These are phyloP conservation scores for Oncopodura yosiiana DNA, from an alignment of 1,140 invertebrate species.

Conservation along the genomic window DNA sequence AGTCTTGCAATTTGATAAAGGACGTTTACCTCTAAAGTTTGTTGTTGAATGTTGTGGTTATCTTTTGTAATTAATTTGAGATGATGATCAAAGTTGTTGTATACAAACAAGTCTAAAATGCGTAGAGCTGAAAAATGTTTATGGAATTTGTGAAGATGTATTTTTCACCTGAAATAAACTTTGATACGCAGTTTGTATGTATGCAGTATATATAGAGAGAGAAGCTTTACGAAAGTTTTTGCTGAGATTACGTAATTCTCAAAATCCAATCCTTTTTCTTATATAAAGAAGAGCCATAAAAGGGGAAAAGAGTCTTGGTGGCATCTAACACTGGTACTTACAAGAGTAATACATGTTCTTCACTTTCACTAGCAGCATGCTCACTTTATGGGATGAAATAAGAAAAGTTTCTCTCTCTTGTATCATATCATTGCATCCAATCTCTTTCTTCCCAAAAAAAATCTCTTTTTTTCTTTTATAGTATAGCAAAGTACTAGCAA, in stretches of 20 bases:
- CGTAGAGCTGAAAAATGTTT: not conserved
- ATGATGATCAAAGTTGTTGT: not conserved
- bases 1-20: not conserved
- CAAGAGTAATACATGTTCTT: too few relatives aligned
- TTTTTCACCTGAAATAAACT: not conserved
- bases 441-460: too few relatives aligned
- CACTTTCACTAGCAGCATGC: too few relatives aligned
- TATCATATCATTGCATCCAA: too few relatives aligned
- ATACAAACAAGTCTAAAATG: not conserved
- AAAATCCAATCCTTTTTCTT: not conserved
- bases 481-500: too few relatives aligned
- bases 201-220: not conserved
- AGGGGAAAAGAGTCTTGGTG: too few relatives aligned
- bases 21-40: not conserved
- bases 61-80: not conserved
- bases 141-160: not conserved
- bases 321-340: too few relatives aligned
- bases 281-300: not conserved
- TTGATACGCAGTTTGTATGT: not conserved
- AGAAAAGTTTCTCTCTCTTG: too few relatives aligned
- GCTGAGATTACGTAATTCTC: not conserved
- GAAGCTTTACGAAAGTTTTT: not conserved
- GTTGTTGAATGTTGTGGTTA: not conserved
- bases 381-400: too few relatives aligned
- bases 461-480: too few relatives aligned